Evolutionary conservation across 2,888 invertebrate species (phyloP), one percentile per base, ranked within the genome.

Genomic region (Agrilus cyanescens): DNA sequence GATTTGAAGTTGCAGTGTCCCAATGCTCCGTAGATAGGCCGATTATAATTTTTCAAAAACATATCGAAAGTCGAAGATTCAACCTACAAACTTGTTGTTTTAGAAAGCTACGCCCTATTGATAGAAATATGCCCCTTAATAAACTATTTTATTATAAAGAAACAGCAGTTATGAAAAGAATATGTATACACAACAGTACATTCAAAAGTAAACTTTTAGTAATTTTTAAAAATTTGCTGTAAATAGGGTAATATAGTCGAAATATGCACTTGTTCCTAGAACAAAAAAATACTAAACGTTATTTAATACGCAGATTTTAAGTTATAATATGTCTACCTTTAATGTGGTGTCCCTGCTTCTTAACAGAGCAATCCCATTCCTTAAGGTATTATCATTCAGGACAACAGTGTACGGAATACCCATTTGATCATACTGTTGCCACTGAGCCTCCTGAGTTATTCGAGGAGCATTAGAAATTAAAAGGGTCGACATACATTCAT

Each of bases 371-470:
- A 87, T 73, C 3, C 91, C 91, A 61, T 74, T 78, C 51, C 72
- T 72, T 6, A 88, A 68, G 12, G 84, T 82, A 13, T 69, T 68
- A 45, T 79, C 76, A 57, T 76, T 73, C 13, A 91, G 63, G n/a
- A 82, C 67, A 40, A 85, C 71, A 30, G 78, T 78, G 58, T 83
- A 89, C 6, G 84, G 81, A 7, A 88, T 72, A 2, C 86, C 87
- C 41, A 80, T 57, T 51, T 70, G 65, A 57, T 78, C 77, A 59
- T 70, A 71, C 47, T 73, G 71, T 13, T 51, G 49, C 58, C 74
- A 68, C 61, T 50, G 72, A 50, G 54, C 50, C 37, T 67, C 70
- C 41, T 69, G 63, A 50, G 56, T 58, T 44, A 52, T 61, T 53
- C 51, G 65, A 31, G 50, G 57, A 47, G 58, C 56, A 40, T 60